Percentiles rank a stretch among this genome's conserved stretches.
Evolutionary conservation across 2,888 invertebrate species (phyloP).

Genomic region (Lithosia quadra): DNA sequence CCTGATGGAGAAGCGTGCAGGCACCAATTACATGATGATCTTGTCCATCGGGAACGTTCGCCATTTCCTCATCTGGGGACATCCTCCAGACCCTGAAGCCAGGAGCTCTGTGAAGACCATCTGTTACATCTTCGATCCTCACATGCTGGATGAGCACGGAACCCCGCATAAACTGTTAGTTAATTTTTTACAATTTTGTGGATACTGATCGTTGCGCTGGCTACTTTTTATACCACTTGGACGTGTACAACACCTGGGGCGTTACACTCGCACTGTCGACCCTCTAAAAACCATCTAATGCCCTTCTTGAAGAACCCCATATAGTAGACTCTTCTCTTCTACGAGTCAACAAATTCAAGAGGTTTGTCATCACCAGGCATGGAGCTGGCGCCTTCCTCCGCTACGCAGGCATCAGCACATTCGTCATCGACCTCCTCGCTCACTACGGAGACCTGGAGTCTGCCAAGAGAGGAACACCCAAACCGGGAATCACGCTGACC

Average conservation of each 20-base stretch:
- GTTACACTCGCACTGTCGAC: too few species aligned
- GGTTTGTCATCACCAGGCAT: conserved; percentile 41
- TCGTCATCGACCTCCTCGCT: conserved; percentile 75
- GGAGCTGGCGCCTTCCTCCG: conserved; percentile 76
- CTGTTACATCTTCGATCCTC: conserved; percentile 79
- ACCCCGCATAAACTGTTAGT: conserved; percentile 67
- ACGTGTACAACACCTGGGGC: too few species aligned
- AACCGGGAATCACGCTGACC: conserved; percentile 70
- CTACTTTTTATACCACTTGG: too few species aligned
- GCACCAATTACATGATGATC: conserved; percentile 68
- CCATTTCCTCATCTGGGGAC: conserved; percentile 79
- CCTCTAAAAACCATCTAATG: too few species aligned
- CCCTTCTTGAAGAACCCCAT: too few species aligned
- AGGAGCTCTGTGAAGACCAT: conserved; percentile 69
- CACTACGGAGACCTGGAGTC: conserved; percentile 73
- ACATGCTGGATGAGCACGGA: conserved; percentile 71
- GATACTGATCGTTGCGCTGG: neutral
- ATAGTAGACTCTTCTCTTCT: too few species aligned
- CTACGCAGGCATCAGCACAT: conserved; percentile 76
- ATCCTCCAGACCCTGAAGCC: conserved; percentile 68
- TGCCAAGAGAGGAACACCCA: conserved; percentile 63
- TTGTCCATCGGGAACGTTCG: conserved; percentile 64
- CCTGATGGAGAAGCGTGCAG: conserved; percentile 74
- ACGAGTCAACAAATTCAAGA: too few species aligned
- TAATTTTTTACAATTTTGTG: neutral